Percentiles rank a stretch among this genome's conserved stretches.
phyloP scores from a whole-genome alignment of 2,888 invertebrate genomes.

The Drosophila nigricruria region DNA sequence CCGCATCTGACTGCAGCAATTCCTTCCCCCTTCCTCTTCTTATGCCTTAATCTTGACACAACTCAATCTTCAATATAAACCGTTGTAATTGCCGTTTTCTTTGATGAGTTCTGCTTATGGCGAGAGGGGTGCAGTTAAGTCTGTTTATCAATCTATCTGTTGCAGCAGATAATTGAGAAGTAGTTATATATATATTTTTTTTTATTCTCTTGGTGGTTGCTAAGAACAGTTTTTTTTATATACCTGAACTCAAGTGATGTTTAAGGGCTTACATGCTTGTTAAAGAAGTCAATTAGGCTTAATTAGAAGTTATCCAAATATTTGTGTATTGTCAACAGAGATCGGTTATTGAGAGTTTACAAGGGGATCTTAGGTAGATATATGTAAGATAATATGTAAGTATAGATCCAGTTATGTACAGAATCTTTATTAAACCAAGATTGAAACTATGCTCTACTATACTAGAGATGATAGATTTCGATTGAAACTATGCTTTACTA shows the following conservation, averaged over 20 bases:
- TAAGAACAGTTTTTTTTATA: neutral
- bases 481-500: no score
- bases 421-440: no score
- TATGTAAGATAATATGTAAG: neutral
- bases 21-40: slow-evolving; percentile 1
- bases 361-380: neutral
- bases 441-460: no score
- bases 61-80: slow-evolving; percentile 22
- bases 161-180: slow-evolving; percentile 14
- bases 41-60: slow-evolving; percentile 35
- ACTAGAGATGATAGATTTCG: no score
- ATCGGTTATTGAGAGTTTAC: neutral
- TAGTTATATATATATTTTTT: neutral
- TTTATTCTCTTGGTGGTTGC: slow-evolving; percentile 3
- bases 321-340: neutral
- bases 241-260: neutral
- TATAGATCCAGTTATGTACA: neutral
- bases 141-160: slow-evolving; percentile 13
- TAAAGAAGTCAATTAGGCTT: slow-evolving; percentile 2
- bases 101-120: neutral
- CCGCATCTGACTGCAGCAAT: slow-evolving; percentile 48
- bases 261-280: neutral
- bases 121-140: slow-evolving; percentile 3
- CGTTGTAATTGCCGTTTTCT: slow-evolving; percentile 36
- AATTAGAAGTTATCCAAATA: neutral